Evolutionary conservation across 2,113 vertebrate genomes (phyloP).

Genomic region (Micromys minutus): DNA sequence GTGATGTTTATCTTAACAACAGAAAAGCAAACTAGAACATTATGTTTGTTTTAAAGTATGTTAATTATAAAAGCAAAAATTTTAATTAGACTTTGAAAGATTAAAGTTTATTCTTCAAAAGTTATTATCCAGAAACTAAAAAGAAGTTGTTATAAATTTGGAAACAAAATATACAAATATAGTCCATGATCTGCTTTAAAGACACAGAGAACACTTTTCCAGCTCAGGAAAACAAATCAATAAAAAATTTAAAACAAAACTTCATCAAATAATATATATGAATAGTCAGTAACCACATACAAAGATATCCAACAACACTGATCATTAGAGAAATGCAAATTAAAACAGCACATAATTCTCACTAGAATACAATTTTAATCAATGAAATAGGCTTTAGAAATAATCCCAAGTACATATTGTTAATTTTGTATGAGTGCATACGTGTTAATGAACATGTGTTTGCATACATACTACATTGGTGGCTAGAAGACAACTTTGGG

Average conservation of each 20-base stretch:
- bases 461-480: no score
- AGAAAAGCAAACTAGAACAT: background rate
- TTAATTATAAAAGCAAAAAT: background rate
- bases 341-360: background rate
- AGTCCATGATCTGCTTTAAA: background rate
- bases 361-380: background rate
- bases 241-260: background rate
- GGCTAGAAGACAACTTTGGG: background rate
- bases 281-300: background rate
- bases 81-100: background rate
- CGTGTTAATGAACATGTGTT: background rate
- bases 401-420: background rate
- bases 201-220: background rate
- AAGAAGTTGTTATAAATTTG: background rate
- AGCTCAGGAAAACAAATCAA: background rate
- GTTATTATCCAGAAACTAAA: background rate
- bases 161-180: background rate
- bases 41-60: background rate
- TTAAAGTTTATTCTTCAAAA: background rate
- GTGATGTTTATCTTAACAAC: background rate
- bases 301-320: background rate
- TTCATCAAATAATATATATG: background rate
- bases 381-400: background rate
- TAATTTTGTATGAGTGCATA: background rate
- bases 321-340: background rate